phyloP scores from a whole-genome alignment of 2,888 invertebrate species.

The Melanargia galathea region DNA sequence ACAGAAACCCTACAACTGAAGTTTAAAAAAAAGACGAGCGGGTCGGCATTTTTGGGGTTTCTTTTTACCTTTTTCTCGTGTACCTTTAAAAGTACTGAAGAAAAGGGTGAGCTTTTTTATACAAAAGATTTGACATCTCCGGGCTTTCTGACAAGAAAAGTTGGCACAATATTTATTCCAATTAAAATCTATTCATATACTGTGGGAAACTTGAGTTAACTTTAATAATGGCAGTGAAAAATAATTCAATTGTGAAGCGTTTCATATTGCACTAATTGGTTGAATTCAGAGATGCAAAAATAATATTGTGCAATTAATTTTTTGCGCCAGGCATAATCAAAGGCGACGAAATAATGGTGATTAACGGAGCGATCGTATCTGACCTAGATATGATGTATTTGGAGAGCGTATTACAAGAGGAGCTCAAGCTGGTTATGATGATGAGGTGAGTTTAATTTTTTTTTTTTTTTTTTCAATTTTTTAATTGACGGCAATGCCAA shows the following conservation, averaged over 20 bases:
- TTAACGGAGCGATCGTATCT: slow-evolving; percentile 98
- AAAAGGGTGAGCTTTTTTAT: slow-evolving; percentile 3
- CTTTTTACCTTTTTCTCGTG: not conserved
- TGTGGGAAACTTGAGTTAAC: not conserved
- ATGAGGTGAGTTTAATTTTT: slow-evolving; percentile 91
- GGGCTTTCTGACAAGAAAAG: not conserved
- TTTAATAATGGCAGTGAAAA: not conserved
- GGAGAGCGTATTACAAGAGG: slow-evolving; percentile 97
- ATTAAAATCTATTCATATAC: slow-evolving; percentile 1
- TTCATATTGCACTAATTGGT: slow-evolving; percentile 23
- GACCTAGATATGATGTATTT: slow-evolving; percentile 99
- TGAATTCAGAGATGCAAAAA: slow-evolving; percentile 30
- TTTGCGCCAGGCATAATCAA: slow-evolving; percentile 92
- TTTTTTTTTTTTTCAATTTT: slow-evolving; percentile 44
- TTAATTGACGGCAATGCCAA: too few species aligned
- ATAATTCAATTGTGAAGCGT: slow-evolving; percentile 8
- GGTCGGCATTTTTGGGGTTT: not conserved
- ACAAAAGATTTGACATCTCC: too few species aligned
- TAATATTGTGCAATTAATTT: slow-evolving; percentile 38
- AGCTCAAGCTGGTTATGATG: slow-evolving; percentile 97
- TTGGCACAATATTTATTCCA: slow-evolving; percentile 14
- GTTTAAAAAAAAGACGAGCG: slow-evolving; percentile 1
- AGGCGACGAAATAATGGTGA: slow-evolving; percentile 99
- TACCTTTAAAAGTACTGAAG: slow-evolving; percentile 1
- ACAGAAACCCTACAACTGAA: not conserved